Evolutionary conservation across 2,113 vertebrate species (phyloP).

Genomic region (Myotis davidii): DNA sequence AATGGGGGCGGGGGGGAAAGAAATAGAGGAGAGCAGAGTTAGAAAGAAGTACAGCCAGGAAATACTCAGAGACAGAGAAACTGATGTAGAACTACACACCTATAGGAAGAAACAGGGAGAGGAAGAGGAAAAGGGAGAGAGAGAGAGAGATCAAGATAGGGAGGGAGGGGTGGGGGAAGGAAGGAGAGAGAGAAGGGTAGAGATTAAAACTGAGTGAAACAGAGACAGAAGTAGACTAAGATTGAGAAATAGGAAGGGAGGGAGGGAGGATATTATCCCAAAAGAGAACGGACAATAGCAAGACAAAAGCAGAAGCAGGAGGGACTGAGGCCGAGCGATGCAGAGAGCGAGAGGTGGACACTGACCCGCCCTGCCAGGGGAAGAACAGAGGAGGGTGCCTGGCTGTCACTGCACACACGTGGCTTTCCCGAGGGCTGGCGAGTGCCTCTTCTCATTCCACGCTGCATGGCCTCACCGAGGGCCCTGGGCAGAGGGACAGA

Average conservation of each 20-base stretch:
- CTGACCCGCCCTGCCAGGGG: fast-evolving
- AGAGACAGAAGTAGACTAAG: background rate
- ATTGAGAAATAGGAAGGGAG: background rate
- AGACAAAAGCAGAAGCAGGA: background rate
- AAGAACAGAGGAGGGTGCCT: background rate
- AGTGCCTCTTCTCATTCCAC: background rate
- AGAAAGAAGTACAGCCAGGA: background rate
- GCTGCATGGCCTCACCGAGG: background rate
- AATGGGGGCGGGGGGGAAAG: background rate
- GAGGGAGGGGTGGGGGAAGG: background rate
- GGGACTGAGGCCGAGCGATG: background rate
- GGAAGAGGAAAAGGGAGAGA: background rate
- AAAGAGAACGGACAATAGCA: background rate
- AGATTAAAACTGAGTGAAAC: background rate
- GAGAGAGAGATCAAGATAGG: background rate
- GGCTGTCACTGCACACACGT: too few relatives aligned
- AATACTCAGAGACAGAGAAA: background rate
- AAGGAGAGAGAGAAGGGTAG: background rate
- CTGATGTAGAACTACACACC: background rate
- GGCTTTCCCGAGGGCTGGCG: background rate
- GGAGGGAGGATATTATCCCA: too few relatives aligned
- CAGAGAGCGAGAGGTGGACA: fast-evolving
- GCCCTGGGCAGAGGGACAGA: background rate
- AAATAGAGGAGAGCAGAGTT: background rate
- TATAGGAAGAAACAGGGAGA: background rate